Conservation (phyloP, 2,797 vertebrate genomes). For the Notolabrus celidotus region DNA sequence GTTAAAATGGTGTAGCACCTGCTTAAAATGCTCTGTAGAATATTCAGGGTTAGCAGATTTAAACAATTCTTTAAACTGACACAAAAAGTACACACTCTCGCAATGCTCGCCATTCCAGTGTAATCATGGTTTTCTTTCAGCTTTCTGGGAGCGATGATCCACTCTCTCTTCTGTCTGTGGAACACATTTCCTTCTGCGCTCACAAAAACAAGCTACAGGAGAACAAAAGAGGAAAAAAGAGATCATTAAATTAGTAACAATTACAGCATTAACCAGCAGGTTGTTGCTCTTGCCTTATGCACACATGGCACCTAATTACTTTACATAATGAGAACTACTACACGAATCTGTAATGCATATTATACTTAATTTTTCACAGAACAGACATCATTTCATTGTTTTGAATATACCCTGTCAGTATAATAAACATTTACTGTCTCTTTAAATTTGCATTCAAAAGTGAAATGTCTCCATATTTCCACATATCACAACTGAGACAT, state of each 20-base stretch:
- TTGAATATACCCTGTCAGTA: background rate
- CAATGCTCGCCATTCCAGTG: conserved; percentile 80
- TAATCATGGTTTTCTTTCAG: conserved; percentile 90
- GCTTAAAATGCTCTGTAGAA: background rate
- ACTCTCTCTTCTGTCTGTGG: conserved; percentile 89
- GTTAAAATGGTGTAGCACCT: background rate
- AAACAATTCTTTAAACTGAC: accelerated
- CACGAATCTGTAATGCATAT: background rate
- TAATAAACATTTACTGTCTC: background rate
- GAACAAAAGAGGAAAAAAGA: conserved; percentile 19
- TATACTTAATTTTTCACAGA: no score
- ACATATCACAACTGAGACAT: background rate
- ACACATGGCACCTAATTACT: background rate
- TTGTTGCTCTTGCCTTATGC: background rate
- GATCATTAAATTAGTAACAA: background rate
- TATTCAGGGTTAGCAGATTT: background rate
- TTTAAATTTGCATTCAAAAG: no score
- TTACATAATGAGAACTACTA: background rate
- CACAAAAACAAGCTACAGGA: conserved; percentile 62
- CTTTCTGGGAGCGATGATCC: conserved; percentile 87
- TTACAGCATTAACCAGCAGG: background rate
- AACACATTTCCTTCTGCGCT: conserved; percentile 52
- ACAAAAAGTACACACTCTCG: conserved; percentile 83
- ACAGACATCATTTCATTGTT: background rate
- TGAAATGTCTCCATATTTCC: no score